Conservation (phyloP, 2,888 invertebrate genomes). For the Crepidodera aurea region DNA sequence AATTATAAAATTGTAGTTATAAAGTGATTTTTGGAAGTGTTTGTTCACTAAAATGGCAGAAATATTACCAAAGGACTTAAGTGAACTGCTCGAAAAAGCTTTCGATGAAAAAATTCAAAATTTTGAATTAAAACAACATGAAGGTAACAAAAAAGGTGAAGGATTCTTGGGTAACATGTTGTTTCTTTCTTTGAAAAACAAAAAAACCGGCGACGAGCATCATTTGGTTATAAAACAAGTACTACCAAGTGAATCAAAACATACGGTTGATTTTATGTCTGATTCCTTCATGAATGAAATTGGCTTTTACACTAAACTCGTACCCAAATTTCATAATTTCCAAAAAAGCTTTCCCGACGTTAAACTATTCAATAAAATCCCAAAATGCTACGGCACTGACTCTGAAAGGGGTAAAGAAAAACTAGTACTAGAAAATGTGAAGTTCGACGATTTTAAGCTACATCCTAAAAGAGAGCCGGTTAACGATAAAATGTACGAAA, state of each 20-base stretch:
- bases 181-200: slow-evolving; percentile 26
- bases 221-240: slow-evolving; percentile 34
- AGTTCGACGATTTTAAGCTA: slow-evolving; percentile 30
- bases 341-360: slow-evolving; percentile 9
- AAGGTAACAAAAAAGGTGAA: slow-evolving; percentile 28
- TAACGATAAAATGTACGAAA: slow-evolving; percentile 7
- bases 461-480: slow-evolving; percentile 1
- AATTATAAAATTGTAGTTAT: no score
- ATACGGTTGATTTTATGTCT: slow-evolving; percentile 23
- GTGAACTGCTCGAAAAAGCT: slow-evolving; percentile 6
- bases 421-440: slow-evolving; percentile 42
- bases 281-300: slow-evolving; percentile 33
- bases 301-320: slow-evolving; percentile 31
- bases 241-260: slow-evolving; percentile 2
- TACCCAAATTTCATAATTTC: slow-evolving; percentile 29
- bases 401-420: slow-evolving; percentile 25
- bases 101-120: slow-evolving; percentile 2
- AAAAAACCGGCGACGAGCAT: slow-evolving; percentile 2
- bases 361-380: neutral
- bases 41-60: neutral
- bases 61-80: slow-evolving; percentile 13
- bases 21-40: no score
- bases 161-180: slow-evolving; percentile 32
- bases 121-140: slow-evolving; percentile 5
- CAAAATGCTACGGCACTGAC: slow-evolving; percentile 23